Evolutionary conservation across 2,113 vertebrate genomes (phyloP), one percentile per base, ranked within the genome.

Genomic region (Crotalus viridis): DNA sequence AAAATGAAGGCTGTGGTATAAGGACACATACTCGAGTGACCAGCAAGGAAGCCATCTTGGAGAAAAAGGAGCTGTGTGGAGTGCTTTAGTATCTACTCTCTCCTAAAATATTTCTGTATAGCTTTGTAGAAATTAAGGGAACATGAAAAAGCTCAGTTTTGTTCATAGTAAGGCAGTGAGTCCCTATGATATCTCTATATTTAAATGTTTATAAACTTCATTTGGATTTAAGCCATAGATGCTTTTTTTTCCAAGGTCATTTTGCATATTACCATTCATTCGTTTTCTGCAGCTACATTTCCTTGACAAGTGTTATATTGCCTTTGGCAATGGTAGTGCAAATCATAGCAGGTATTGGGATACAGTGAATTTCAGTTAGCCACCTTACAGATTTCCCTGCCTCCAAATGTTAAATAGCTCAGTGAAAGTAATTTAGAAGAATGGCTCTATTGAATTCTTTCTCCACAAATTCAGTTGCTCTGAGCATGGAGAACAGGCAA

Each of bases 341-440:
- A 94, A 96, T 93, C 88, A 91, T 48, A 91, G 55, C 95, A 94
- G 33, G 46, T 92, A 94, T 48, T 92, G 87, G 87, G 64, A 90
- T 93, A 86, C 28, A 19, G 81, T 93, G 89, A 94, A 48, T 46
- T 39, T 81, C 39, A 21, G 24, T 92, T 90, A 94, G 89, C 0
- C 64, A 93, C 54, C 61, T 94, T 54, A 74, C 89, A 93, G 94
- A 90, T 95, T 94, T 95, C 93, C 87, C 52, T 94, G 90, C 89
- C 57, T 85, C 87, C 48, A 85, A 54, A 85, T 52, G 74, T 52
- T 88, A 48, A 0, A 0, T 81, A 57, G 69, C 93, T 90, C 81
- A 91, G 91, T 92, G 64, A 91, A 95, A 57, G 94, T 94, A 90
- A 94, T 96, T 95, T 93, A 91, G 56, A 96, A 89, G 91, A 95